A percentile compares a stretch with the other conserved stretches of the same genome.
These are phyloP conservation scores for Cenopis cana DNA, from an alignment of 2,888 invertebrate species.

Conservation along the genomic window DNA sequence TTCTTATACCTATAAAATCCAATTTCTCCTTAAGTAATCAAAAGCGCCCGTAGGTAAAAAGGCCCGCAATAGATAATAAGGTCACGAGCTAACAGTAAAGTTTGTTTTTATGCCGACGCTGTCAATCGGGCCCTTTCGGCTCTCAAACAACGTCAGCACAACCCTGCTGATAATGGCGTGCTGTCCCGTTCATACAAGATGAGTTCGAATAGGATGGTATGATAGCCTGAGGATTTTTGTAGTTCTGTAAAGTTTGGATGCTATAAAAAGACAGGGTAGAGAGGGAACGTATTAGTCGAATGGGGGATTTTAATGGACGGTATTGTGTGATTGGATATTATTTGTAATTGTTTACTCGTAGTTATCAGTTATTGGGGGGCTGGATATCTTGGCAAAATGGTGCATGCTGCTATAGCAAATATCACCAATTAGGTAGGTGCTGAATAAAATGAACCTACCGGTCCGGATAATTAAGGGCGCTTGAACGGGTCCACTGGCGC, in stretches of 20 bases:
- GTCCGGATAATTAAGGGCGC: too few species aligned
- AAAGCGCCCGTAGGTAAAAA: constrained; percentile 38
- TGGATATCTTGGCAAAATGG: background rate
- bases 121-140: constrained; percentile 29
- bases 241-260: background rate
- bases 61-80: constrained; percentile 40
- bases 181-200: constrained; percentile 7
- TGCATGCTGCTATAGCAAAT: background rate
- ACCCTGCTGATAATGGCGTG: background rate
- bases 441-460: background rate
- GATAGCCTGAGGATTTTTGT: background rate
- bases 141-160: background rate
- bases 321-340: constrained; percentile 22
- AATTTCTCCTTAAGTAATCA: constrained; percentile 20
- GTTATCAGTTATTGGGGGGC: background rate
- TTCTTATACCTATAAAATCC: background rate
- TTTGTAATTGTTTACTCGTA: background rate
- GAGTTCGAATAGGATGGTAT: constrained; percentile 8
- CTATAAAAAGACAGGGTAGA: constrained; percentile 35
- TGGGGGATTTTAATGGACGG: constrained; percentile 29
- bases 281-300: constrained; percentile 37
- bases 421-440: background rate
- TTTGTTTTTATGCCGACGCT: constrained; percentile 43
- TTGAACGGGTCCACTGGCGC: too few species aligned
- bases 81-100: constrained; percentile 42